Percentiles rank a stretch among this genome's conserved stretches.
These are phyloP conservation scores for Gnathonemus longibarbis DNA, from an alignment of 2,113 vertebrate genomes.

Conservation along the genomic window DNA sequence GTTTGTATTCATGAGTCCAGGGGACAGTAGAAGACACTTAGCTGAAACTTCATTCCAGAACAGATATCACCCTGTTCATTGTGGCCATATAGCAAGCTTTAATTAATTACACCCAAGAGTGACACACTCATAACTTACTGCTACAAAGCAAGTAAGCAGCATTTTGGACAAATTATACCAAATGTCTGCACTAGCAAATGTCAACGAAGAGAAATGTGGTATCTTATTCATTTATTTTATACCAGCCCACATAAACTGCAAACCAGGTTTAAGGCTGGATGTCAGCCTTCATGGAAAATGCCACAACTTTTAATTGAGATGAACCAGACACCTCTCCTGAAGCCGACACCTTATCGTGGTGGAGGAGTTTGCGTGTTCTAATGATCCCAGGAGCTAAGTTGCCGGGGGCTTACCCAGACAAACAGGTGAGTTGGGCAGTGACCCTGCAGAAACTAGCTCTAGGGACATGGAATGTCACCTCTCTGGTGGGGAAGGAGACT, in stretches of 20 bases:
- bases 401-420: too few species aligned
- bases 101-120: neutral
- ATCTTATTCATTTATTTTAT: neutral
- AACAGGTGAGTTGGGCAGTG: too few species aligned
- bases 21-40: neutral
- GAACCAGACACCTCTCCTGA: neutral
- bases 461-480: too few species aligned
- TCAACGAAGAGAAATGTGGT: neutral
- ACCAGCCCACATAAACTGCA: neutral
- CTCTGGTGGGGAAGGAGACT: too few species aligned
- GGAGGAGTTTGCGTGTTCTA: too few species aligned
- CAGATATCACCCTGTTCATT: neutral
- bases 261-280: neutral
- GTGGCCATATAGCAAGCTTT: neutral
- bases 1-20: neutral
- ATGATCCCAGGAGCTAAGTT: too few species aligned
- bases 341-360: too few species aligned
- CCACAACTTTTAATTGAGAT: neutral
- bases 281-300: neutral
- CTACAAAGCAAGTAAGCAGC: neutral
- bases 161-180: neutral
- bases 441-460: too few species aligned
- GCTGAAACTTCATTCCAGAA: neutral
- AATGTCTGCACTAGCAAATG: neutral
- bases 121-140: neutral